phyloP scores from a whole-genome alignment of 1,140 invertebrate species.

The Aphis gossypii region DNA sequence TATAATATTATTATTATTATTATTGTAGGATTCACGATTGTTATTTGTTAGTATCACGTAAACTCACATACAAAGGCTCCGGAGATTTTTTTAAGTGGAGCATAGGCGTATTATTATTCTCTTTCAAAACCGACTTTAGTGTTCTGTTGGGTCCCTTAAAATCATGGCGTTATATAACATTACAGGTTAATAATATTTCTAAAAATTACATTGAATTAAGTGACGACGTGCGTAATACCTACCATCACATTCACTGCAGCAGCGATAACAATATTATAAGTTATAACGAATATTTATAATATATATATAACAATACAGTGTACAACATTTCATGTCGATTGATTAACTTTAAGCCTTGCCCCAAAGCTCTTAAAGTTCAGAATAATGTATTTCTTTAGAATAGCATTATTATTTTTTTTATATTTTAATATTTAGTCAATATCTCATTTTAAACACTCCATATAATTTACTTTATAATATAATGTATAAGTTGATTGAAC shows the following conservation, averaged over 20 bases:
- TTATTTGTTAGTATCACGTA: background rate
- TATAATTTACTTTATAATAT: no score
- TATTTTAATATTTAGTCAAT: no score
- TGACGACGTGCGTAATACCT: no score
- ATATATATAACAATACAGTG: background rate
- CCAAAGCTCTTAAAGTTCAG: no score
- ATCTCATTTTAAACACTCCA: no score
- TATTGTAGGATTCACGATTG: conserved; percentile 1
- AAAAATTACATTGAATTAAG: background rate
- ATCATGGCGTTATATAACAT: no score
- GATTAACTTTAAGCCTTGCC: no score
- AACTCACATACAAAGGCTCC: background rate
- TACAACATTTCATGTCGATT: background rate
- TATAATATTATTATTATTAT: background rate
- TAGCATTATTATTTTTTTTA: no score
- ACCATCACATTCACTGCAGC: background rate
- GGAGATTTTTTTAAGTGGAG: background rate
- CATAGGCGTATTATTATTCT: background rate
- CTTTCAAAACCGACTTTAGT: background rate
- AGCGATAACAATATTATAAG: background rate
- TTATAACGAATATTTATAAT: background rate
- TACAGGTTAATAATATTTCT: background rate
- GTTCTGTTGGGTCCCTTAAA: background rate
- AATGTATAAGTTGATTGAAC: no score
- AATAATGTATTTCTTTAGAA: no score